A percentile compares a stretch with the other conserved stretches of the same genome.
phyloP scores from a whole-genome alignment of 2,797 vertebrate species.

The Sebastes matsubarae region DNA sequence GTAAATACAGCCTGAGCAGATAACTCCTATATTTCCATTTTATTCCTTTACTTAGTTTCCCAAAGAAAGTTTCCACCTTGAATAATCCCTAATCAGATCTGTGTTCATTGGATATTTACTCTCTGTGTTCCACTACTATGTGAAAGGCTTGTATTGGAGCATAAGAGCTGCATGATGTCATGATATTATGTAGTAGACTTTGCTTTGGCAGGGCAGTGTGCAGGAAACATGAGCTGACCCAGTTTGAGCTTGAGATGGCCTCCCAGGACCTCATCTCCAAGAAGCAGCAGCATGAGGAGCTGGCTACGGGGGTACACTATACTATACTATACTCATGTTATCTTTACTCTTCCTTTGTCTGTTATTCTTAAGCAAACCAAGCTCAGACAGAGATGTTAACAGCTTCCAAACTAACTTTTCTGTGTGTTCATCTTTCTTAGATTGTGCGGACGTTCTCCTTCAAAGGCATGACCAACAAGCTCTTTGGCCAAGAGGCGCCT shows the following conservation, averaged over 20 bases:
- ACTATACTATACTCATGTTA: not conserved
- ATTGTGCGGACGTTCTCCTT: slow-evolving; percentile 93
- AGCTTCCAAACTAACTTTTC: not conserved
- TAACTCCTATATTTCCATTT: not conserved
- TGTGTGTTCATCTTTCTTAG: slow-evolving; percentile 62
- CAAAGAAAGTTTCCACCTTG: not conserved
- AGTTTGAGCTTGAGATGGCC: slow-evolving; percentile 93
- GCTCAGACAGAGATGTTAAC: not conserved
- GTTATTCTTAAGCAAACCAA: not conserved
- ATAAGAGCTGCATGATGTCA: too few species aligned
- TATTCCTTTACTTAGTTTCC: not conserved
- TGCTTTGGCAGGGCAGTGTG: slow-evolving; percentile 88
- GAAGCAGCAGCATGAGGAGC: slow-evolving; percentile 96
- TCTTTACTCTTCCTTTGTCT: not conserved
- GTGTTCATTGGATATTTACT: not conserved
- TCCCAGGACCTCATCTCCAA: slow-evolving; percentile 91
- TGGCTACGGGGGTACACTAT: slow-evolving; percentile 88
- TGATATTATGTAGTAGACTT: not conserved
- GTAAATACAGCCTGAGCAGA: too few species aligned
- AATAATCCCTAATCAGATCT: not conserved
- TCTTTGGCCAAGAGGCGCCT: slow-evolving; percentile 95
- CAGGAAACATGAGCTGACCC: slow-evolving; percentile 94
- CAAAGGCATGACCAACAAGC: slow-evolving; percentile 96
- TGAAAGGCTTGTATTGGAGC: too few species aligned
- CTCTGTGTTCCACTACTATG: too few species aligned